Evolutionary conservation across 2,797 vertebrate species (phyloP).

Genomic region (Betta splendens): DNA sequence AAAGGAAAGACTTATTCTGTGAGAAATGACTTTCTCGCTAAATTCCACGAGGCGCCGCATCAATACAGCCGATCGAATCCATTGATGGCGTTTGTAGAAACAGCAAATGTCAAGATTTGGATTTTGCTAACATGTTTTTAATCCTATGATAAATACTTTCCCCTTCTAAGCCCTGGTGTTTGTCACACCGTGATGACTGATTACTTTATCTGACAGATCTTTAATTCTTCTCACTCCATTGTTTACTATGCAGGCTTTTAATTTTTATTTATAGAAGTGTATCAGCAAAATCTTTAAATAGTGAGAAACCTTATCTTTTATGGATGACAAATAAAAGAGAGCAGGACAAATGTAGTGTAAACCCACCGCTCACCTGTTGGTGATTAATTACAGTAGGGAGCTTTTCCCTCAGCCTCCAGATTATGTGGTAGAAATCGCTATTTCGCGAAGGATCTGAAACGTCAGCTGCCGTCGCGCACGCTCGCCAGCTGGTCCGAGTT

Average conservation of each 20-base stretch:
- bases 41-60: conserved; percentile 33
- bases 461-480: conserved; percentile 44
- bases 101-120: conserved; percentile 27
- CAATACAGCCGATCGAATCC: conserved; percentile 34
- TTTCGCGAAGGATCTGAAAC: conserved; percentile 36
- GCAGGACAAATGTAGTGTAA: conserved; percentile 46
- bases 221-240: conserved; percentile 21
- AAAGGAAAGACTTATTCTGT: conserved; percentile 23
- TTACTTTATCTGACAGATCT: conserved; percentile 32
- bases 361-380: conserved; percentile 37
- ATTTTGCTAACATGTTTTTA: conserved; percentile 46
- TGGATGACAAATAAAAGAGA: conserved; percentile 50
- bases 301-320: conserved; percentile 27
- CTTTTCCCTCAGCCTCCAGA: conserved; percentile 32
- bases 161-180: conserved; percentile 26
- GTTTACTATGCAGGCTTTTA: conserved; percentile 19
- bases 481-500: conserved; percentile 47
- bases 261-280: too few species aligned
- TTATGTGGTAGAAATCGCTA: conserved; percentile 29
- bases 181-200: conserved; percentile 46
- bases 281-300: conserved; percentile 18
- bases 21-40: conserved; percentile 40
- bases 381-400: conserved; percentile 11
- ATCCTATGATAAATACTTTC: conserved; percentile 30
- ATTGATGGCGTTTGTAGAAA: conserved; percentile 32